A percentile compares a stretch with the other conserved stretches of the same genome.
These are phyloP conservation scores for Morone saxatilis DNA, from an alignment of 2,113 vertebrate genomes.

Conservation along the genomic window DNA sequence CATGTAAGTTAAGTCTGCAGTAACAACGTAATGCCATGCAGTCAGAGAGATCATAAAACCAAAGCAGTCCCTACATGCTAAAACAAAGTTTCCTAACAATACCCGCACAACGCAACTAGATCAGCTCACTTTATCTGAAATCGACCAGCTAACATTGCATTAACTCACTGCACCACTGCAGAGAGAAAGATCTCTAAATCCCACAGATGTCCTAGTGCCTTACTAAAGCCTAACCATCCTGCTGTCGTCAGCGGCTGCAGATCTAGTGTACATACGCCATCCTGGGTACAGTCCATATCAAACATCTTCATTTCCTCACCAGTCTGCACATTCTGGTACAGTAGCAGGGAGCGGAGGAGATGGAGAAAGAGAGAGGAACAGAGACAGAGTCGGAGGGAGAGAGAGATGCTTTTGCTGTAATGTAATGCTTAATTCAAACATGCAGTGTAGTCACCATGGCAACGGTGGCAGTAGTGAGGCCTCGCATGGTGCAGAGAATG, in stretches of 20 bases:
- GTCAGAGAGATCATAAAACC: slow-evolving; percentile 22
- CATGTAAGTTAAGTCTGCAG: slow-evolving; percentile 31
- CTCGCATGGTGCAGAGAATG: slow-evolving; percentile 80
- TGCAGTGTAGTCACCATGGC: slow-evolving; percentile 87
- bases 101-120: slow-evolving; percentile 24
- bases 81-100: slow-evolving; percentile 44
- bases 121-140: slow-evolving; percentile 34
- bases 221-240: slow-evolving; percentile 53
- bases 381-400: slow-evolving; percentile 59
- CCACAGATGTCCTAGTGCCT: slow-evolving; percentile 49
- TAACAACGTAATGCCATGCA: slow-evolving; percentile 44
- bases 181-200: slow-evolving; percentile 51
- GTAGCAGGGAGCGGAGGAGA: slow-evolving; percentile 66
- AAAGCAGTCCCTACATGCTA: slow-evolving; percentile 28
- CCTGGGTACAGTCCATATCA: slow-evolving; percentile 68
- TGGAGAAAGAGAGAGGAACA: slow-evolving; percentile 55
- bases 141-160: slow-evolving; percentile 34
- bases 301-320: slow-evolving; percentile 70
- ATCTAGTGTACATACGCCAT: slow-evolving; percentile 65
- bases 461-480: slow-evolving; percentile 85
- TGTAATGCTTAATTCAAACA: slow-evolving; percentile 87
- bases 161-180: slow-evolving; percentile 60
- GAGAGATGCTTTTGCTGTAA: slow-evolving; percentile 82
- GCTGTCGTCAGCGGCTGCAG: slow-evolving; percentile 59
- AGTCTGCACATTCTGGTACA: slow-evolving; percentile 69